Conservation (phyloP, 2,113 vertebrate species). For the Brachypteracias leptosomus region DNA sequence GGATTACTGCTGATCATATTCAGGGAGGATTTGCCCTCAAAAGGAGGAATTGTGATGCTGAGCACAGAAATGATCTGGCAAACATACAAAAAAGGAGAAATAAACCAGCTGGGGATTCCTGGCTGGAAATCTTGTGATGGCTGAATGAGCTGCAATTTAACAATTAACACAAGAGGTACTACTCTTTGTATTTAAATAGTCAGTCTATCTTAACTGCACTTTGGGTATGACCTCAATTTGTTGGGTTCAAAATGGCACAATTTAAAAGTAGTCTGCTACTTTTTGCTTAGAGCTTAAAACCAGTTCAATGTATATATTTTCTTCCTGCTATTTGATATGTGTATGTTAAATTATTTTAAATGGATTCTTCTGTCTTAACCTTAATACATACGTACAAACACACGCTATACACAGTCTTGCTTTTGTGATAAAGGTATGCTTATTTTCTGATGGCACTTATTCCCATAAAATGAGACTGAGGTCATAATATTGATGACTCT, state of each 20-base stretch:
- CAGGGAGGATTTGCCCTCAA: neutral
- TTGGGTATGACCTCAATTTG: neutral
- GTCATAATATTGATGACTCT: neutral
- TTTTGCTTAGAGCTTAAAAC: neutral
- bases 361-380: neutral
- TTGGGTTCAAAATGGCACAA: neutral
- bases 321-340: neutral
- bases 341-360: neutral
- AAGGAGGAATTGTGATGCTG: neutral
- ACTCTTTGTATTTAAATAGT: neutral
- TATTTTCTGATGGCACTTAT: neutral
- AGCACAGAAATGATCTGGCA: neutral
- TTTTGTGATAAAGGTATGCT: neutral
- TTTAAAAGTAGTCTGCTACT: neutral
- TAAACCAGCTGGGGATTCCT: constrained; percentile 42
- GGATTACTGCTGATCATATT: neutral
- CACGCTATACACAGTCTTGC: neutral
- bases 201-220: neutral
- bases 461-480: neutral
- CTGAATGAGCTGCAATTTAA: constrained; percentile 3
- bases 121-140: neutral
- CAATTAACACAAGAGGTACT: neutral
- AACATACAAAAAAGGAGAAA: neutral
- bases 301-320: neutral
- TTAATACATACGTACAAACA: neutral